phyloP scores from a whole-genome alignment of 2,797 vertebrate genomes.

The Podargus strigoides region DNA sequence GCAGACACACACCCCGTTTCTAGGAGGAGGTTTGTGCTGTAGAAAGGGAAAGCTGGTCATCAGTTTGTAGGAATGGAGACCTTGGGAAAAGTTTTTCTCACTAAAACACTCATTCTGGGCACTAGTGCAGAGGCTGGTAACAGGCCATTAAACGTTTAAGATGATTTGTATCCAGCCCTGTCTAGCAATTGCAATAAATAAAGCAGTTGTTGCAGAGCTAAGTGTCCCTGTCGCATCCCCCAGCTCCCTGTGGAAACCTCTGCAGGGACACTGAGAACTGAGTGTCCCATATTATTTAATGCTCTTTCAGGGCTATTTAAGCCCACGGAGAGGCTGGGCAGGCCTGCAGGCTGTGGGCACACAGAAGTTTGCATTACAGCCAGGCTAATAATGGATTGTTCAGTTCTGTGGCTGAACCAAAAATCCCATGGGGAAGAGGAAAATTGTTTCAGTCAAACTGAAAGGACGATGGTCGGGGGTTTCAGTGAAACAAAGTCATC shows the following conservation, averaged over 20 bases:
- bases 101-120: not conserved
- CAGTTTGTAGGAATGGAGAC: not conserved
- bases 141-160: not conserved
- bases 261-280: not conserved
- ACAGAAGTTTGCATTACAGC: not conserved
- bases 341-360: not conserved
- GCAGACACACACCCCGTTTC: accelerated
- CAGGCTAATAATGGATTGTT: slow-evolving; percentile 56
- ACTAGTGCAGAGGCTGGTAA: not conserved
- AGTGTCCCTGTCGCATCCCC: not conserved
- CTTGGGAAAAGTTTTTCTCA: not conserved
- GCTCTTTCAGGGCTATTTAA: not conserved
- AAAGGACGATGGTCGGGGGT: not conserved
- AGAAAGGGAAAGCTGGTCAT: not conserved
- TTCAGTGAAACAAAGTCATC: not conserved
- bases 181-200: not conserved
- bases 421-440: slow-evolving; percentile 14
- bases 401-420: slow-evolving; percentile 29
- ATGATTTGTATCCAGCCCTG: not conserved
- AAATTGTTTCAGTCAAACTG: slow-evolving; percentile 14
- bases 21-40: not conserved
- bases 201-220: not conserved
- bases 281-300: not conserved
- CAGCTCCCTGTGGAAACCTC: not conserved
- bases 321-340: not conserved